These are phyloP conservation scores for Drosophila macrospina DNA, from an alignment of 2,888 invertebrate genomes.

Conservation along the genomic window DNA sequence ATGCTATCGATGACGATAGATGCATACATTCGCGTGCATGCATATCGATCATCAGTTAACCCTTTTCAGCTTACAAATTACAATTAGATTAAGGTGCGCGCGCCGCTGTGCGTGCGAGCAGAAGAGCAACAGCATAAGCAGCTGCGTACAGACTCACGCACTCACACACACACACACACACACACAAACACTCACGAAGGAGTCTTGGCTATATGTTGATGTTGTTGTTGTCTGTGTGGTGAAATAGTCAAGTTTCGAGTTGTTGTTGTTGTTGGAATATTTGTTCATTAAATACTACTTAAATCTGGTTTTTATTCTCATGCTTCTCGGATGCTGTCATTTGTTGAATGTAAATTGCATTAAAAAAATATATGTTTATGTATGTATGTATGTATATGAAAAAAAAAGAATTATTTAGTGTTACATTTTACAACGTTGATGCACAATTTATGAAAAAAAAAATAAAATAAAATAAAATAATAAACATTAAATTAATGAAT, in stretches of 20 bases:
- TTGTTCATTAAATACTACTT: slow-evolving; percentile 55
- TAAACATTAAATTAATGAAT: neutral
- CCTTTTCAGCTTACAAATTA: slow-evolving; percentile 46
- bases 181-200: neutral
- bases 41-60: slow-evolving; percentile 42
- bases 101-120: slow-evolving; percentile 32
- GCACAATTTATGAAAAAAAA: slow-evolving; percentile 9
- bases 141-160: slow-evolving; percentile 21
- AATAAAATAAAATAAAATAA: neutral
- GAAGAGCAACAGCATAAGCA: slow-evolving; percentile 26
- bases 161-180: slow-evolving; percentile 3
- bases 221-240: slow-evolving; percentile 8
- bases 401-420: slow-evolving; percentile 23
- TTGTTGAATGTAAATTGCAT: slow-evolving; percentile 31
- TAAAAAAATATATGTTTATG: slow-evolving; percentile 25
- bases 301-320: slow-evolving; percentile 33
- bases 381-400: slow-evolving; percentile 6
- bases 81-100: slow-evolving; percentile 40
- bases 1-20: slow-evolving; percentile 49
- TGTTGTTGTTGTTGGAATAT: slow-evolving; percentile 49
- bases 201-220: slow-evolving; percentile 28
- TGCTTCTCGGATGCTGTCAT: slow-evolving; percentile 28
- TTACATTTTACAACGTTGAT: slow-evolving; percentile 29
- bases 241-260: slow-evolving; percentile 17
- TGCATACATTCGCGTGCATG: neutral